A percentile compares a stretch with the other conserved stretches of the same genome.
These are phyloP conservation scores for Chaetodon auriga DNA, from an alignment of 2,113 vertebrate species.

Conservation along the genomic window DNA sequence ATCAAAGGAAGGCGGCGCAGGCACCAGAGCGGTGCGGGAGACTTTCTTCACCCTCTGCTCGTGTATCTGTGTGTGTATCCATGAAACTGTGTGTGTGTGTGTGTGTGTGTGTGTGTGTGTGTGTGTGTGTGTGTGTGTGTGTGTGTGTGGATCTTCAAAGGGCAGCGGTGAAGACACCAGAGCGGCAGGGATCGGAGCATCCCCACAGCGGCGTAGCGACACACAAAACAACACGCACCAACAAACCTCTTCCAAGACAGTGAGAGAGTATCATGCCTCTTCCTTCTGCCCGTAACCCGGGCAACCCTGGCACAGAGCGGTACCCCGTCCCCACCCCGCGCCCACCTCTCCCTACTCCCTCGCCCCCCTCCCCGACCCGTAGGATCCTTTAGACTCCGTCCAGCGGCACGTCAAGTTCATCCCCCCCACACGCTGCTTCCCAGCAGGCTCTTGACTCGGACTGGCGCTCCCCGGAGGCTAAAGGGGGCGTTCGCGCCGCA, in stretches of 20 bases:
- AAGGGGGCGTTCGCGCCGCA: constrained; percentile 64
- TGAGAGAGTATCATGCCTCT: constrained; percentile 76
- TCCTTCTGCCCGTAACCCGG: constrained; percentile 83
- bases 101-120: constrained; percentile 32
- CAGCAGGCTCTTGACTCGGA: constrained; percentile 84
- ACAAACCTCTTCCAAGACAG: constrained; percentile 52
- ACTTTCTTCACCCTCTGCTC: constrained; percentile 14
- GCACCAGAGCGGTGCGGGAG: constrained; percentile 32
- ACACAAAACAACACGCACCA: constrained; percentile 59
- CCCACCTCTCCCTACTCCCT: constrained; percentile 61
- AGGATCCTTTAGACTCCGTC: constrained; percentile 83
- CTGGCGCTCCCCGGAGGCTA: constrained; percentile 78
- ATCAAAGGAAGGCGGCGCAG: constrained; percentile 62
- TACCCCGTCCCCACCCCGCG: constrained; percentile 65
- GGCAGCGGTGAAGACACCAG: constrained; percentile 74
- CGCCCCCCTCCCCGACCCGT: constrained; percentile 32
- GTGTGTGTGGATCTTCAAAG: constrained; percentile 72
- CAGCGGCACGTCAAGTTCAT: constrained; percentile 86
- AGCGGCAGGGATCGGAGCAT: constrained; percentile 70
- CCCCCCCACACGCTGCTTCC: constrained; percentile 81
- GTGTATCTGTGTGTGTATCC: constrained; percentile 25
- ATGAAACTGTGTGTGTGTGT: constrained; percentile 12
- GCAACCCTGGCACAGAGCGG: constrained; percentile 86
- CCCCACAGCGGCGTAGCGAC: constrained; percentile 67
- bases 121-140: constrained; percentile 22